Conservation (phyloP, 2,113 vertebrate species). For the Pundamilia nyererei region DNA sequence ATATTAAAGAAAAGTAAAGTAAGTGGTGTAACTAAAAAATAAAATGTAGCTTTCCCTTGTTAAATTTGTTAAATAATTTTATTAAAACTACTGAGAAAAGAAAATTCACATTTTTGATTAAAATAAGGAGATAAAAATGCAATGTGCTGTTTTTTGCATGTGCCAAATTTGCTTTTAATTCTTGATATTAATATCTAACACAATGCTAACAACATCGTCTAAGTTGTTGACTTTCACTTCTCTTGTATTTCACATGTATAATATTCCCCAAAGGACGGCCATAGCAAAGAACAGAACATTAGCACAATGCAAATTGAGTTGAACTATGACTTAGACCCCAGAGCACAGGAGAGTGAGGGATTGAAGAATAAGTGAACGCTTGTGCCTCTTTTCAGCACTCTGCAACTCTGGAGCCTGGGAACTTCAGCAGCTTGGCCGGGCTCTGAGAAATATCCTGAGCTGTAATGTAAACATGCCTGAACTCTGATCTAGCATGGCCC, state of each 20-base stretch:
- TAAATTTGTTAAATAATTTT: not conserved
- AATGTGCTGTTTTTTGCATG: not conserved
- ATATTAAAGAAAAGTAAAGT: not conserved
- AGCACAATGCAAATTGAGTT: conserved; percentile 56
- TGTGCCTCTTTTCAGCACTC: conserved; percentile 67
- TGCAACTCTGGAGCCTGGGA: conserved; percentile 72
- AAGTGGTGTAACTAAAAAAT: not conserved
- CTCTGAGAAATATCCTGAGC: conserved; percentile 77
- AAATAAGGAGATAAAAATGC: not conserved
- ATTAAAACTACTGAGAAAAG: not conserved
- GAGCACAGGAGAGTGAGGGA: conserved; percentile 26
- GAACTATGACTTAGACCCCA: conserved; percentile 55
- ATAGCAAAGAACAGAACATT: conserved; percentile 44
- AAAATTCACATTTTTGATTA: not conserved
- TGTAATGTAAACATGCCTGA: conserved; percentile 80
- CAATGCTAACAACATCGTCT: not conserved
- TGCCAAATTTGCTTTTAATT: not conserved
- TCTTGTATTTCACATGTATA: not conserved
- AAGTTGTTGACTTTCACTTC: conserved; percentile 21
- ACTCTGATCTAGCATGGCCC: conserved; percentile 67
- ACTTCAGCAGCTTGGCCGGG: conserved; percentile 60
- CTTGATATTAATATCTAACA: not conserved
- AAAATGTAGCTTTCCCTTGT: not conserved
- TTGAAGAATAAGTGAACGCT: conserved; percentile 50
- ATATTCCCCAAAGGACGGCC: not conserved